phyloP scores from a whole-genome alignment of 1,140 invertebrate genomes.

The Leguminivora glycinivorella region DNA sequence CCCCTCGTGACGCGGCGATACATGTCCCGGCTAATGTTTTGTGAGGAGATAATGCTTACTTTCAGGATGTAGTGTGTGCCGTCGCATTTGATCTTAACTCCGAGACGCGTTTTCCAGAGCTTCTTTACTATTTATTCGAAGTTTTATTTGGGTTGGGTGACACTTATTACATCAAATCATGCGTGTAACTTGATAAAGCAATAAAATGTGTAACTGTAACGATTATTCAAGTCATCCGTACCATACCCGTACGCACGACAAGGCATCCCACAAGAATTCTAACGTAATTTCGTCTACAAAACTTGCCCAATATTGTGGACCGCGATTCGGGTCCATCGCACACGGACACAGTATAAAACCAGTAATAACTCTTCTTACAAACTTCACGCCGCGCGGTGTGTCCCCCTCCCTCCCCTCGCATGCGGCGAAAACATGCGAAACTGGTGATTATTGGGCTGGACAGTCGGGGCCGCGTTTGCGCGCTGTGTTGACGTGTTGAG shows the following conservation, averaged over 20 bases:
- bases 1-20: slow-evolving; percentile 48
- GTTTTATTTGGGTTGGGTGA: too few relatives aligned
- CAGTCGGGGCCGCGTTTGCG: too few relatives aligned
- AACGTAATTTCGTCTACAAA: slow-evolving; percentile 38
- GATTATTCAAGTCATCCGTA: not conserved
- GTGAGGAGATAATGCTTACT: slow-evolving; percentile 34
- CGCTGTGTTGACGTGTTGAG: too few relatives aligned
- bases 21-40: slow-evolving; percentile 50
- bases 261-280: not conserved
- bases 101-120: not conserved
- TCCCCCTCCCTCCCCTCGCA: too few relatives aligned
- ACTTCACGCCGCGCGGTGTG: too few relatives aligned
- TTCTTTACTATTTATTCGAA: not conserved
- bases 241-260: not conserved
- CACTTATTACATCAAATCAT: too few relatives aligned
- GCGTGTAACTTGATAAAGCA: not conserved
- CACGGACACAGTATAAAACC: too few relatives aligned
- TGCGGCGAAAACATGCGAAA: too few relatives aligned
- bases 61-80: slow-evolving; percentile 40
- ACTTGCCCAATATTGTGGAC: slow-evolving; percentile 62
- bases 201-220: slow-evolving; percentile 3
- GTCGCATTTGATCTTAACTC: slow-evolving; percentile 23
- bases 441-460: too few relatives aligned
- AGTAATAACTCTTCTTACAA: too few relatives aligned
- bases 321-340: slow-evolving; percentile 49